Base-by-base conservation (phyloP, 2,888 invertebrate species). In the Strigamia crassipes region DNA sequence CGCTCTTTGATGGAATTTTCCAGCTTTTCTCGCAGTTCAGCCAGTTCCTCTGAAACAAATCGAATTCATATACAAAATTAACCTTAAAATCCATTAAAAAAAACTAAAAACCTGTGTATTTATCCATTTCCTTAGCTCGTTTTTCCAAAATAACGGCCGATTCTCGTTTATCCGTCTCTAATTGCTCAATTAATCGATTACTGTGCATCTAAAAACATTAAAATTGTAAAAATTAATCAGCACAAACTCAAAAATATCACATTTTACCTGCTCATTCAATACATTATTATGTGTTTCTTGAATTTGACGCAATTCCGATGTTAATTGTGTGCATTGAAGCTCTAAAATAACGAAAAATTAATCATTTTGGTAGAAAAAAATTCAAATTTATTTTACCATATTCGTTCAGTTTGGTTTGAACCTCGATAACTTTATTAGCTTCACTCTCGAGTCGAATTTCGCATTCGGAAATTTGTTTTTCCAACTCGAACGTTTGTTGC, bases 1-100 rank as follows among this genome's bases (percentile, higher is more conserved):
- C 96, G 96, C 1, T 93, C 91, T 85, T 92, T 91, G 83, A 94
- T 92, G 27, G 95, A 93, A 80, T 90, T 87, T 85, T 93, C 91
- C 46, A 96, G 87, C 88, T 95, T 94, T 85, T 91, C 91, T n/a
- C 93, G 91, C 81, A 95, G 88, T 1, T 91, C 89, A 78, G 90
- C 89, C 83, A 94, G 88, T 87, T 93, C 95, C 4, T 91, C 89
- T 85, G 92, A 92, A 83, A 94, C n/a, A 56, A 56, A 56, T n/a
- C 27, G 1, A 27, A 27, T 27, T 27, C 3, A 2, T 2, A 27
- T 27, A 1, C 1, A 51, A 61, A 2, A 61, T 2, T 6, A 23
- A 21, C 8, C n/a, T 61, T 10, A 61, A 61, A 61, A n/a, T 61
- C 21, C 21, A 23, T 23, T 3, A 12, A 9, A 5, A 61, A 23